Evolutionary conservation across 2,113 vertebrate genomes (phyloP).

Genomic region (Ibidorhyncha struthersii): DNA sequence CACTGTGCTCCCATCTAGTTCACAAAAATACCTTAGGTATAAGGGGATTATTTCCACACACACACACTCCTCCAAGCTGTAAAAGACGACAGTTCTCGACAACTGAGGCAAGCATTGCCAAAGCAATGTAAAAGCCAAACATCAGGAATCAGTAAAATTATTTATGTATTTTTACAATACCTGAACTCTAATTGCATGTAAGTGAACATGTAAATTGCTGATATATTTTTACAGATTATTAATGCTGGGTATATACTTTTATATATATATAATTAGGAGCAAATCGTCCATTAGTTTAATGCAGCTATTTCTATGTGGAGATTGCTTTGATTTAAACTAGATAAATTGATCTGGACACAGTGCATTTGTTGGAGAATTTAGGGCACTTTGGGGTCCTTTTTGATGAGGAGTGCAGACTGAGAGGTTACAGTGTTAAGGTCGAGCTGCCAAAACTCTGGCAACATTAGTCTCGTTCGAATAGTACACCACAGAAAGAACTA

Average conservation of each 20-base stretch:
- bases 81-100: not conserved
- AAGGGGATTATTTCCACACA: not conserved
- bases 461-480: accelerated
- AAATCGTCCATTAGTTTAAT: not conserved
- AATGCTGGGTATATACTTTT: not conserved
- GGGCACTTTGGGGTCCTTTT: slow-evolving; percentile 8
- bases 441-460: slow-evolving; percentile 22
- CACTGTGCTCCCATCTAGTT: not conserved
- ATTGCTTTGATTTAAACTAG: slow-evolving; percentile 17
- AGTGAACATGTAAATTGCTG: not conserved
- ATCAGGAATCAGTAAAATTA: not conserved
- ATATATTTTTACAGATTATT: not conserved
- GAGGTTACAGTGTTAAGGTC: slow-evolving; percentile 1
- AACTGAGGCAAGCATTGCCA: not conserved
- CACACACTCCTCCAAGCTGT: not conserved
- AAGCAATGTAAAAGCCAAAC: not conserved
- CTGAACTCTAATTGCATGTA: not conserved
- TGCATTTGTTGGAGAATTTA: slow-evolving; percentile 20
- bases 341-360: not conserved
- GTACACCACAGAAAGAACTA: not conserved
- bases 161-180: not conserved
- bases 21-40: not conserved
- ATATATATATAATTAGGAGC: not conserved
- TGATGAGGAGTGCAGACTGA: not conserved
- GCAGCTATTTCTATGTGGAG: not conserved